A percentile compares a stretch with the other conserved stretches of the same genome.
phyloP scores from a whole-genome alignment of 2,113 vertebrate genomes.

The Parus major region DNA sequence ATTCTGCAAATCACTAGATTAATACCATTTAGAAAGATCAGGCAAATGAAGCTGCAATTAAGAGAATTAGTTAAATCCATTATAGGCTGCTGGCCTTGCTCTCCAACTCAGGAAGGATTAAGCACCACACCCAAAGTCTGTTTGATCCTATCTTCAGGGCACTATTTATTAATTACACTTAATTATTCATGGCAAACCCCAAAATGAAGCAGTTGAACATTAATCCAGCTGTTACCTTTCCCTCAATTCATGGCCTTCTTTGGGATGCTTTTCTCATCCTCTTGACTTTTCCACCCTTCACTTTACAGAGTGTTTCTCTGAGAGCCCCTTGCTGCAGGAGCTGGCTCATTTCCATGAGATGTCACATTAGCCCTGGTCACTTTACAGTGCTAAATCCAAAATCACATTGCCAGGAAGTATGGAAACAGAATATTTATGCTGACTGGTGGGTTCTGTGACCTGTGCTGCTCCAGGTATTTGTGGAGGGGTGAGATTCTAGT shows the following conservation, averaged over 20 bases:
- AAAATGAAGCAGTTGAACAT: slow-evolving; percentile 44
- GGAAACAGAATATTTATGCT: background rate
- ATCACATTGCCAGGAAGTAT: background rate
- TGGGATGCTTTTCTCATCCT: background rate
- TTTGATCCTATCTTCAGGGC: slow-evolving; percentile 66
- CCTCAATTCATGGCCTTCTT: slow-evolving; percentile 25
- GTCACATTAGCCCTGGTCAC: background rate
- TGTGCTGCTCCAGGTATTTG: background rate
- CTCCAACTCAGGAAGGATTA: slow-evolving; percentile 66
- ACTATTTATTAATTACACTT: slow-evolving; percentile 68
- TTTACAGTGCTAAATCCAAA: background rate
- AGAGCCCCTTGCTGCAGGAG: background rate
- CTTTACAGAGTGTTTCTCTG: background rate
- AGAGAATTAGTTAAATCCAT: slow-evolving; percentile 71
- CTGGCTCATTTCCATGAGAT: background rate
- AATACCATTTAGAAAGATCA: slow-evolving; percentile 69
- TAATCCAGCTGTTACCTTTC: slow-evolving; percentile 57
- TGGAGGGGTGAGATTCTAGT: background rate
- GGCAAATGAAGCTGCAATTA: slow-evolving; percentile 70
- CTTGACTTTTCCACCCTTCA: background rate
- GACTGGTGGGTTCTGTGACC: background rate
- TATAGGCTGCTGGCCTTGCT: slow-evolving; percentile 63
- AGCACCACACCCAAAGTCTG: slow-evolving; percentile 63
- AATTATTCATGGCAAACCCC: slow-evolving; percentile 64
- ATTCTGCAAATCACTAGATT: slow-evolving; percentile 68